Conservation (phyloP, 2,888 invertebrate species). For the Alloscopus bannaensis region DNA sequence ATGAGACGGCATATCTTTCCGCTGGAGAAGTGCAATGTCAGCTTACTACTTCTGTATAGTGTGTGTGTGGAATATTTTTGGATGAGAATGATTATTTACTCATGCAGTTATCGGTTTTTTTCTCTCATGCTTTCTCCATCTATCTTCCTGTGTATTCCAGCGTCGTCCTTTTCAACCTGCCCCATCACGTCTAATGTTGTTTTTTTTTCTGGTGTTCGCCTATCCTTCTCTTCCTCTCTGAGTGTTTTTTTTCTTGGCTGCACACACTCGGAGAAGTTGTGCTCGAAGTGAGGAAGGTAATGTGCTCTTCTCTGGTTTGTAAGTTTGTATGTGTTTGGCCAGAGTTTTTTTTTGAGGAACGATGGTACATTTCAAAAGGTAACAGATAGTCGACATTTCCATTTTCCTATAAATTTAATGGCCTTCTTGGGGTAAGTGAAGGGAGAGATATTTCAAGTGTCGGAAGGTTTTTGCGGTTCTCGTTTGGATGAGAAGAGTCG, state of each 20-base stretch:
- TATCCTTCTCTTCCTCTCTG: too few species aligned
- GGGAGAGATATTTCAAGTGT: constrained; percentile 65
- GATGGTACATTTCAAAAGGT: constrained; percentile 52
- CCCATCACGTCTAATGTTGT: too few species aligned
- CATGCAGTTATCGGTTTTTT: constrained; percentile 60
- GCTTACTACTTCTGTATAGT: constrained; percentile 27
- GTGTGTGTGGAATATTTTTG: constrained; percentile 43
- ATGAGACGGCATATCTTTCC: constrained; percentile 43
- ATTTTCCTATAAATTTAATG: constrained; percentile 65
- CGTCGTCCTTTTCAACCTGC: too few species aligned
- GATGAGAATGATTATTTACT: constrained; percentile 62
- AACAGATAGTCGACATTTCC: constrained; percentile 65
- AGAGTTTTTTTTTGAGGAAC: too few species aligned
- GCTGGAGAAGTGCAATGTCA: constrained; percentile 56
- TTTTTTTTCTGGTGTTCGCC: too few species aligned
- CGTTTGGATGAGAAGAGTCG: constrained; percentile 57
- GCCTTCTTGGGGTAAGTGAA: constrained; percentile 62
- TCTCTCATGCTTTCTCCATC: constrained; percentile 18
- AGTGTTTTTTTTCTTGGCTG: too few species aligned
- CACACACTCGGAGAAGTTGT: too few species aligned
- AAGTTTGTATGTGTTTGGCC: too few species aligned
- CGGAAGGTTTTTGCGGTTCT: constrained; percentile 63
- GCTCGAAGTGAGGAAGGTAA: too few species aligned
- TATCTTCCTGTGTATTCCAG: too few species aligned
- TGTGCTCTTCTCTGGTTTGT: too few species aligned